These are phyloP conservation scores for Galendromus occidentalis DNA, from an alignment of 1,140 invertebrate genomes.

Conservation along the genomic window DNA sequence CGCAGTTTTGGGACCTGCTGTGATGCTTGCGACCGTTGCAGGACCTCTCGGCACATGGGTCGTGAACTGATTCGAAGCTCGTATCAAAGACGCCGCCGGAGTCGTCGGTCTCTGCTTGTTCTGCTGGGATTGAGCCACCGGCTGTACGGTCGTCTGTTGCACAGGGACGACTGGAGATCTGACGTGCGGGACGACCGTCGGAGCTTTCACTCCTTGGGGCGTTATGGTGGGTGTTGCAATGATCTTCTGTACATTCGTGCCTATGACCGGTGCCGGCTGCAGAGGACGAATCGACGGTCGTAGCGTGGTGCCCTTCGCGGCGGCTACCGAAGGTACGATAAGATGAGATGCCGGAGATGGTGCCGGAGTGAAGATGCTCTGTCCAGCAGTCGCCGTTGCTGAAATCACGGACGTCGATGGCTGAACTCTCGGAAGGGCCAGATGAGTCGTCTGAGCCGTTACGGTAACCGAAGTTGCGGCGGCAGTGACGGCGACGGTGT, in stretches of 20 bases:
- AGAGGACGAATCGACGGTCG: conserved; percentile 11
- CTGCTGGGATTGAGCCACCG: neutral
- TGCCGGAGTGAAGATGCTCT: neutral
- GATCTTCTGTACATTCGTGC: neutral
- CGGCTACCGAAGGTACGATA: neutral
- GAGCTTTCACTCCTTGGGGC: neutral
- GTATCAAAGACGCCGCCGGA: conserved; percentile 18
- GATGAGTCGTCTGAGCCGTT: too few species aligned
- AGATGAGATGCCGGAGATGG: neutral
- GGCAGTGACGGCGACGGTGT: too few species aligned
- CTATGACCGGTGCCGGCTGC: neutral
- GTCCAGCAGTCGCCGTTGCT: neutral
- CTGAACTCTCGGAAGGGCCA: too few species aligned
- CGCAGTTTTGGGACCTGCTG: conserved; percentile 29
- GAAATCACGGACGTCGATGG: neutral
- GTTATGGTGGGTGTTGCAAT: neutral
- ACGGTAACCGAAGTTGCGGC: too few species aligned
- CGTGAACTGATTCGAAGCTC: conserved; percentile 17
- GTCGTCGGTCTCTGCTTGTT: neutral
- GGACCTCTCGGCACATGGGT: conserved; percentile 24
- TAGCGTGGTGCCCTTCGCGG: neutral
- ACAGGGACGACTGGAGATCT: neutral
- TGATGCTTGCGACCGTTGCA: conserved; percentile 35
- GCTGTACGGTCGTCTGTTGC: neutral
- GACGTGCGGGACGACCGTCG: conserved; percentile 10